These are phyloP conservation scores for Schizothorax lantsangensis DNA, from an alignment of 2,797 vertebrate genomes.

Conservation along the genomic window DNA sequence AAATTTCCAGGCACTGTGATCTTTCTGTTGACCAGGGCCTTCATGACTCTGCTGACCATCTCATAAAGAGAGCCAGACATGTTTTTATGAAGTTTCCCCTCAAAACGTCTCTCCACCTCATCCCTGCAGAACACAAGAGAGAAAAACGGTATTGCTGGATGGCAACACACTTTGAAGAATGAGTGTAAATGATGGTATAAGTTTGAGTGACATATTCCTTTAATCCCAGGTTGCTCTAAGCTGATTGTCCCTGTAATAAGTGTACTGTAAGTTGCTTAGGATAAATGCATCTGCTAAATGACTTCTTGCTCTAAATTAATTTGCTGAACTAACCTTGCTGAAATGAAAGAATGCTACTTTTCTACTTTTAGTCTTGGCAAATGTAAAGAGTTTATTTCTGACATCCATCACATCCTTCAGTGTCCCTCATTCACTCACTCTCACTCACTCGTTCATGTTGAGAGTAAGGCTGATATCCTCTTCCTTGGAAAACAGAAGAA, in stretches of 20 bases:
- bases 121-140: conserved; percentile 78
- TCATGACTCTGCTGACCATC: conserved; percentile 99
- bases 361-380: neutral
- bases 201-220: neutral
- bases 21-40: conserved; percentile 95
- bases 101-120: conserved; percentile 95
- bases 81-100: conserved; percentile 94
- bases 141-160: neutral
- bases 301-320: neutral
- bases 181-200: neutral
- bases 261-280: neutral
- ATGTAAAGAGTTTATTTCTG: neutral
- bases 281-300: neutral
- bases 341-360: neutral
- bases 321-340: neutral
- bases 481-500: conserved; percentile 96
- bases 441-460: conserved; percentile 96
- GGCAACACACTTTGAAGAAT: neutral
- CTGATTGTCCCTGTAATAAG: no score
- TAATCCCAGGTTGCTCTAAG: neutral
- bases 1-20: conserved; percentile 98
- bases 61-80: conserved; percentile 97
- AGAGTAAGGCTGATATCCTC: conserved; percentile 93
- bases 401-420: neutral
- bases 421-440: conserved; percentile 12